Base-by-base conservation (phyloP, 2,113 vertebrate genomes). In the Apodemus speciosus region DNA sequence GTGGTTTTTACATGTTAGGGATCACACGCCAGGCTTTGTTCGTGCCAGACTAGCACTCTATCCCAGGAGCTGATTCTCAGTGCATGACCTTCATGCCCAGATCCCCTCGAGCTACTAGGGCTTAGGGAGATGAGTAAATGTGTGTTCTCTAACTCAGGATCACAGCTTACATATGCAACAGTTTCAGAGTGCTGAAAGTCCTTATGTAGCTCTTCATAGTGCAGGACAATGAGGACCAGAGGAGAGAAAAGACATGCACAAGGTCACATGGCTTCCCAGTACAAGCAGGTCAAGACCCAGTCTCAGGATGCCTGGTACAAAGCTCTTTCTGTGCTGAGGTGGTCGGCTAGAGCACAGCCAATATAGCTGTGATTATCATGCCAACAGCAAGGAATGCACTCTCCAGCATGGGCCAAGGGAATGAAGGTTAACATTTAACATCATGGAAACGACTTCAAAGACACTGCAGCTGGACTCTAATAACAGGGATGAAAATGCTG, bases 401-500 rank as follows among this genome's bases (percentile, higher is more conserved):
- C 62, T 93, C 95, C 91, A 91, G 73, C 88, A 75, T 7, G 0
- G 95, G 97, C 98, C 97, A 97, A 97, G 97, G 97, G 98, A 98
- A 98, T 97, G 14, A 97, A 1, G 96, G 97, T 95, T 97, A 97
- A 98, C 98, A 85, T 98, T 98, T 97, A 98, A 98, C 97, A 97
- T 30, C 79, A 96, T 85, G 92, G 96, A 97, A 94, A 1, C 0
- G 7, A 98, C 98, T 98, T 98, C 98, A 98, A 98, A 98, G 98
- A 93, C 79, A 60, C 96, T 92, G 76, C 98, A 98, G 98, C 98
- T 98, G 98, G 97, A 96, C 85, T 64, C 73, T 96, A 97, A 97
- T 80, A 85, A 95, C 9, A 97, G 97, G 93, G 97, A 96, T 9
- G 97, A 97, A 98, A 98, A 97, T 79, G 98, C 98, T 97, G 94